phyloP scores from a whole-genome alignment of 2,797 vertebrate genomes.

The Acanthiza pusilla region DNA sequence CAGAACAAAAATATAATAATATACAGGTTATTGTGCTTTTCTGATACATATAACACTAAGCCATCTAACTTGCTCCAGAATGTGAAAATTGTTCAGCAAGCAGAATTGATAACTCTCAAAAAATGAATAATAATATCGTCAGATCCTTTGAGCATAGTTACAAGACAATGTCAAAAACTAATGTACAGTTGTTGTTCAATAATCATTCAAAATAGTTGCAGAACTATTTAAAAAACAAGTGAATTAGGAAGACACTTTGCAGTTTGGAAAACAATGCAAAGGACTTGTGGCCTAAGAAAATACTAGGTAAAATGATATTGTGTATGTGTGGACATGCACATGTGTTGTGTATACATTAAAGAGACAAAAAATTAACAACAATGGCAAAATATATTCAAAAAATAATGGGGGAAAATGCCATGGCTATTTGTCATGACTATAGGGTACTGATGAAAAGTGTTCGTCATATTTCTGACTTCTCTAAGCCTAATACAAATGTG shows the following conservation, averaged over 20 bases:
- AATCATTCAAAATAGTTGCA: constrained; percentile 56
- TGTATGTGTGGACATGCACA: background rate
- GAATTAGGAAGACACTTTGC: constrained; percentile 39
- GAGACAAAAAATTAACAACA: background rate
- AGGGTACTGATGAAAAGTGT: constrained; percentile 38
- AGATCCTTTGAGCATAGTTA: constrained; percentile 55
- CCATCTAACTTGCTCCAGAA: background rate
- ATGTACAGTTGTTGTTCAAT: constrained; percentile 61
- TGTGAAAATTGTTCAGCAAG: constrained; percentile 14
- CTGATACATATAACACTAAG: background rate
- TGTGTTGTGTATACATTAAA: background rate
- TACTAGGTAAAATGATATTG: constrained; percentile 35
- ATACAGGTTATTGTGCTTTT: background rate
- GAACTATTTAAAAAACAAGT: constrained; percentile 55
- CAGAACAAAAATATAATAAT: background rate
- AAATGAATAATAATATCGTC: constrained; percentile 51
- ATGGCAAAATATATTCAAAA: background rate
- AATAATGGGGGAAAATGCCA: background rate
- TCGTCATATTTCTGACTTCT: constrained; percentile 49
- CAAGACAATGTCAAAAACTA: constrained; percentile 63
- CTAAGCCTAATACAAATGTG: constrained; percentile 34
- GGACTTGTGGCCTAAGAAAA: constrained; percentile 51
- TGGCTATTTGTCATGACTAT: background rate
- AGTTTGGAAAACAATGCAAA: constrained; percentile 41
- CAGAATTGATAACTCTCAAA: constrained; percentile 44